Evolutionary conservation across 2,113 vertebrate species (phyloP).

Genomic region (Brachyhypopomus occidentalis): DNA sequence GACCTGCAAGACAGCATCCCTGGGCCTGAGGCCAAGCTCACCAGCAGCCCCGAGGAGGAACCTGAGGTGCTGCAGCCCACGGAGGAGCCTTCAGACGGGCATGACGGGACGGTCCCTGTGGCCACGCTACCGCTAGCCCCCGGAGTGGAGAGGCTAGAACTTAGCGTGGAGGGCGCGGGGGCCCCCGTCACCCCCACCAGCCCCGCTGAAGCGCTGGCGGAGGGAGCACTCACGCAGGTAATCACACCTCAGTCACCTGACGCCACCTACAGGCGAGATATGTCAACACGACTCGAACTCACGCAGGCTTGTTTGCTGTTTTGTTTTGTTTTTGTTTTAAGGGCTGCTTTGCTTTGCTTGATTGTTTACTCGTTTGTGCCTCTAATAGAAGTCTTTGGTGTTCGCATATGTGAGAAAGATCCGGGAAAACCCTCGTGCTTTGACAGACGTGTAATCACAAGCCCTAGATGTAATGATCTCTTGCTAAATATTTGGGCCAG

Average conservation of each 20-base stretch:
- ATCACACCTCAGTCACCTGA: conserved; percentile 40
- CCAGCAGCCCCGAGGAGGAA: conserved; percentile 86
- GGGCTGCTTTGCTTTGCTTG: conserved; percentile 35
- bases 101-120: conserved; percentile 35
- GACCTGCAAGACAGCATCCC: conserved; percentile 77
- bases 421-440: not conserved
- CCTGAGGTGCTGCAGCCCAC: conserved; percentile 85
- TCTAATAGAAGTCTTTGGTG: conserved; percentile 42
- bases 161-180: conserved; percentile 76
- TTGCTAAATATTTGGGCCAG: not conserved
- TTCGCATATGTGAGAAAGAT: conserved; percentile 43
- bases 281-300: not conserved
- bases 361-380: conserved; percentile 55
- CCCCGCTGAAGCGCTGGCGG: conserved; percentile 89
- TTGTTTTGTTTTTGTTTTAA: not conserved
- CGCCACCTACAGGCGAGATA: not conserved
- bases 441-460: conserved; percentile 46
- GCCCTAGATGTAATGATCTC: not conserved
- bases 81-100: conserved; percentile 72
- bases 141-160: conserved; percentile 81
- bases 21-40: conserved; percentile 77
- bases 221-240: conserved; percentile 93
- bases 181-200: conserved; percentile 87
- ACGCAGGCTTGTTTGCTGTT: not conserved
- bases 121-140: conserved; percentile 55